Conservation (phyloP, 1,140 invertebrate species). For the Globodera rostochiensis region DNA sequence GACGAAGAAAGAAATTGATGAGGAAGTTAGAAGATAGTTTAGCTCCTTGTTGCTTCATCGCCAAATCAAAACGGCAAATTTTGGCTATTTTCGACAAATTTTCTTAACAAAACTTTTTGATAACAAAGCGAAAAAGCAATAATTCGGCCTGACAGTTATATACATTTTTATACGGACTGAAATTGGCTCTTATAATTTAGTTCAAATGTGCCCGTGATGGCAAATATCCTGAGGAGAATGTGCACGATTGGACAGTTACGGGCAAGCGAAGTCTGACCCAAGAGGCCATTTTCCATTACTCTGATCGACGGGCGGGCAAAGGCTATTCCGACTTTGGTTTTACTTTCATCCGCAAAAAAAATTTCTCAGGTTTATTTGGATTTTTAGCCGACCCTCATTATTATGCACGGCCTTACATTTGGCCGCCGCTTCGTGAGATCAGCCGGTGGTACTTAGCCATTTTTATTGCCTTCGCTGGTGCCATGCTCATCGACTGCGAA, state of each 20-base stretch:
- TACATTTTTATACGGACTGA: too few relatives aligned
- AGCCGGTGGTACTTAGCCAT: background rate
- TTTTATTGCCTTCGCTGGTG: background rate
- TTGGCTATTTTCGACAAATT: background rate
- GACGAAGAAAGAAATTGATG: conserved; percentile 31
- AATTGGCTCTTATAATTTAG: background rate
- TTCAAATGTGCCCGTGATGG: conserved; percentile 16
- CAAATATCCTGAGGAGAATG: conserved; percentile 33
- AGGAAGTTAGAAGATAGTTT: conserved; percentile 12
- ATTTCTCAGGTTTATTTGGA: background rate
- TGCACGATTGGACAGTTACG: conserved; percentile 41
- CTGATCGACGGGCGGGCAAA: conserved; percentile 44
- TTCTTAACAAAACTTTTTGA: background rate
- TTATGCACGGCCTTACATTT: conserved; percentile 16
- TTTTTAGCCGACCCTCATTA: conserved; percentile 15
- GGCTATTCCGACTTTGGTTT: conserved; percentile 51
- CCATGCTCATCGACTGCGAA: conserved; percentile 17
- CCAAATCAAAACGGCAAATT: background rate
- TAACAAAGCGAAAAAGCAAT: too few relatives aligned
- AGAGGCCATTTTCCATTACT: conserved; percentile 43
- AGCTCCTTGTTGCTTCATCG: background rate
- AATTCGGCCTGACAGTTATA: too few relatives aligned
- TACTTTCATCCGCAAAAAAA: background rate
- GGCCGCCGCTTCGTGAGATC: conserved; percentile 26
- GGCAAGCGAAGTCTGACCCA: conserved; percentile 41